A percentile compares a stretch with the other conserved stretches of the same genome.
These are phyloP conservation scores for Chrysomallon squamiferum DNA, from an alignment of 1,140 invertebrate genomes.

Conservation along the genomic window DNA sequence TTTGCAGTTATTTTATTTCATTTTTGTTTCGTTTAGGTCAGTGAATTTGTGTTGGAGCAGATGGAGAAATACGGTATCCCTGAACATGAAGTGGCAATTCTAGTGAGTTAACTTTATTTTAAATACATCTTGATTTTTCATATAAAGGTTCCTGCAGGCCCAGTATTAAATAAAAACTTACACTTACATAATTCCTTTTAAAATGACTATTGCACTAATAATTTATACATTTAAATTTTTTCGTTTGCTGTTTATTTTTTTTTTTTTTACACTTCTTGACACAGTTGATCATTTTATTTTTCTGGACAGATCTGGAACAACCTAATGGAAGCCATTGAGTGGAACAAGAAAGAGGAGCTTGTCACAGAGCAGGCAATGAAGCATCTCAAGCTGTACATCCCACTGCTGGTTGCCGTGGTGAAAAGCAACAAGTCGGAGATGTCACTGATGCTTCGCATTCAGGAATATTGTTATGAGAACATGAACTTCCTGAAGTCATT, in stretches of 20 bases:
- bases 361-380: conserved; percentile 93
- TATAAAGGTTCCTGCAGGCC: no score
- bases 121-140: no score
- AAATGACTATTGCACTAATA: no score
- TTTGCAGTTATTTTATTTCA: background rate
- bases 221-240: no score
- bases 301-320: conserved; percentile 80
- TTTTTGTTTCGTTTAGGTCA: conserved; percentile 44
- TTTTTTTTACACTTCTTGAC: no score
- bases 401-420: conserved; percentile 85
- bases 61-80: conserved; percentile 80
- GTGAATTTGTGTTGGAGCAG: conserved; percentile 75
- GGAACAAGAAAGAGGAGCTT: conserved; percentile 98
- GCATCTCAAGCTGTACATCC: conserved; percentile 84
- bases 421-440: conserved; percentile 82
- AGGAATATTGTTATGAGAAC: conserved; percentile 98
- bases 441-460: conserved; percentile 86
- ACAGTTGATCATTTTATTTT: no score
- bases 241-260: no score
- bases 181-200: no score
- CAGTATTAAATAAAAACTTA: no score
- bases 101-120: conserved; percentile 58
- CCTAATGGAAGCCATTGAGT: conserved; percentile 92
- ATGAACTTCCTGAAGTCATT: conserved; percentile 99
- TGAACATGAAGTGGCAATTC: conserved; percentile 84